A percentile compares a stretch with the other conserved stretches of the same genome.
phyloP scores from a whole-genome alignment of 2,113 vertebrate species.

The Urocolius indicus region DNA sequence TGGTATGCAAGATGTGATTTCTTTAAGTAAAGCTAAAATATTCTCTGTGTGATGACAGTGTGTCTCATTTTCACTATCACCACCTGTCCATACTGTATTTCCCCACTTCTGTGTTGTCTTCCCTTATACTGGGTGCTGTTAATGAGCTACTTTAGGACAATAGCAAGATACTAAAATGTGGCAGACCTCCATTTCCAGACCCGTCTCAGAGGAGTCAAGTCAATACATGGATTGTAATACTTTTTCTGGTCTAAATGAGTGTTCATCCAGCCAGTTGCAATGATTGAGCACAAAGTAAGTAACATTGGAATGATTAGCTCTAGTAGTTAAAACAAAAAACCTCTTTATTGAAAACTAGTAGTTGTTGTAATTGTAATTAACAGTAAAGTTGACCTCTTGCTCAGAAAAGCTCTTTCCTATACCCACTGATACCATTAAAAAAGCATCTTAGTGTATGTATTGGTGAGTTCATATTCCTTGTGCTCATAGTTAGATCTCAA shows the following conservation, averaged over 20 bases:
- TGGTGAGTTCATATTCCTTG: neutral
- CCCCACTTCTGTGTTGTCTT: neutral
- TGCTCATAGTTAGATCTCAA: neutral
- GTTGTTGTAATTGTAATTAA: constrained; percentile 18
- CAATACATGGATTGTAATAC: neutral
- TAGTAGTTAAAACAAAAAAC: neutral
- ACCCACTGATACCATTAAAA: neutral
- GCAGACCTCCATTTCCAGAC: neutral
- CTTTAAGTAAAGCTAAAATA: neutral
- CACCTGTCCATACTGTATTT: constrained; percentile 6
- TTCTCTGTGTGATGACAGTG: constrained; percentile 2
- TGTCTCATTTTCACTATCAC: constrained; percentile 6
- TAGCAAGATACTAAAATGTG: neutral
- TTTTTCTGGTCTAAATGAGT: neutral
- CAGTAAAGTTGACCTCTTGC: neutral
- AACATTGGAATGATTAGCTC: neutral
- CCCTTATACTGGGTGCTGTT: neutral
- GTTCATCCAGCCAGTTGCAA: neutral
- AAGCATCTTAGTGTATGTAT: neutral
- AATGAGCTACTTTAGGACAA: neutral
- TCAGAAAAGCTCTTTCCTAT: neutral
- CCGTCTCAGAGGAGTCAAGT: neutral
- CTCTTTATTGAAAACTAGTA: neutral
- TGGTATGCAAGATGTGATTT: neutral
- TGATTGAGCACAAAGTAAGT: neutral